Base-by-base conservation (phyloP, 2,113 vertebrate genomes). In the Lepisosteus oculatus region DNA sequence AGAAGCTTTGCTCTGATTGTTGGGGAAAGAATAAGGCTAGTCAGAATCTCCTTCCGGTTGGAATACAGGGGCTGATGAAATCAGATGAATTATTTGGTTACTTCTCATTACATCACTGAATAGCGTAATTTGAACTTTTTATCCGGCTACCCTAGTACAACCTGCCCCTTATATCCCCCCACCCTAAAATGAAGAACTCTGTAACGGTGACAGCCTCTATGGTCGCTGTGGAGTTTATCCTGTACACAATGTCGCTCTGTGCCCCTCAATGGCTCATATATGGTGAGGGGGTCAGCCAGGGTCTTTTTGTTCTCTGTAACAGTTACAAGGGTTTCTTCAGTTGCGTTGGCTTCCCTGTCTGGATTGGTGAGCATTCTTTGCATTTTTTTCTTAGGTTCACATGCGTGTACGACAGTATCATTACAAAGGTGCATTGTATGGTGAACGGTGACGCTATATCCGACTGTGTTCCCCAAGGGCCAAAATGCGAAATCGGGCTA, bases 171-270 rank as follows among this genome's bases (percentile, higher is more conserved):
- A 61, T 61, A 13, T 61, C 59, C 59, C 6, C 17, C 47, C 9
- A 51, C 9, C 9, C 59, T 61, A 29, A 65, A 6, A 82, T 77
- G 78, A 81, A 66, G 79, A 80, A 78, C 57, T 68, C 76, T 1
- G 71, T 78, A 59, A 81, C 66, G 2, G 73, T 80, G 69, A 71
- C 80, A 76, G 73, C 74, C 1, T 65, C 56, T 54, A 74, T 83
- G 77, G 79, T 87, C 41, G 83, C 79, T 76, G 80, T 81, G 73
- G 76, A 78, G 75, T 77, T 84, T 68, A 73, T 80, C 69, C 55
- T 77, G 65, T 75, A 82, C 59, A 80, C 78, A 69, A 55, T 81
- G 74, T 76, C 76, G 29, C 79, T 85, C 55, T 77, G 80, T 79
- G 75, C 65, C 3, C 73, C 81, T n/a, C 71, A 75, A 72, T 77